Conservation (phyloP, 2,797 vertebrate species). For the Phaenicophaeus curvirostris region DNA sequence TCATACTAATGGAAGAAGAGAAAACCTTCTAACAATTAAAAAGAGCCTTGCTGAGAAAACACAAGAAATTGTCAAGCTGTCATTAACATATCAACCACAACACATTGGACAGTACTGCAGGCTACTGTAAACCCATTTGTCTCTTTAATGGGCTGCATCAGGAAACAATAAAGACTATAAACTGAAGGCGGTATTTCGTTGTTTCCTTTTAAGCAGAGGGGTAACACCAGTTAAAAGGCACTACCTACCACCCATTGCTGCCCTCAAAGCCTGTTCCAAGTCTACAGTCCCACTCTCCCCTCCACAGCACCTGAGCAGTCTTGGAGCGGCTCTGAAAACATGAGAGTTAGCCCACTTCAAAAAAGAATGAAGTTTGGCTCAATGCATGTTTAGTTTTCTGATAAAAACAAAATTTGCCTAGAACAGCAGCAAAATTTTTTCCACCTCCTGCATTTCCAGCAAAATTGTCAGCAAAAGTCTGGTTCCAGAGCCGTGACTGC, state of each 20-base stretch:
- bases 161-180: background rate
- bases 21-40: conserved; percentile 59
- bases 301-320: background rate
- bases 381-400: background rate
- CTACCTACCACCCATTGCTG: background rate
- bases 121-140: conserved; percentile 26
- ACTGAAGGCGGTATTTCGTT: background rate
- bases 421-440: background rate
- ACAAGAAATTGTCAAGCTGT: conserved; percentile 20
- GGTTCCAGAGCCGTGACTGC: background rate
- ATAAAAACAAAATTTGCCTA: background rate
- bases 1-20: conserved; percentile 38
- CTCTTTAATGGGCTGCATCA: conserved; percentile 21
- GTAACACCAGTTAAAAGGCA: background rate
- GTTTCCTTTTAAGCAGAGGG: conserved; percentile 16
- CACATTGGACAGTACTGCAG: background rate
- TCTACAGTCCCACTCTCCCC: fast-evolving
- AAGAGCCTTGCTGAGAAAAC: conserved; percentile 42
- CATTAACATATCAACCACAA: conserved; percentile 2
- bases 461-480: background rate
- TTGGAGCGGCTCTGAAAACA: background rate
- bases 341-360: fast-evolving
- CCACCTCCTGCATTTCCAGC: background rate
- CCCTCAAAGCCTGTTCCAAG: background rate
- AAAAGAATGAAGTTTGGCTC: background rate